Evolutionary conservation across 2,113 vertebrate genomes (phyloP).

Genomic region (Grammomys surdaster): DNA sequence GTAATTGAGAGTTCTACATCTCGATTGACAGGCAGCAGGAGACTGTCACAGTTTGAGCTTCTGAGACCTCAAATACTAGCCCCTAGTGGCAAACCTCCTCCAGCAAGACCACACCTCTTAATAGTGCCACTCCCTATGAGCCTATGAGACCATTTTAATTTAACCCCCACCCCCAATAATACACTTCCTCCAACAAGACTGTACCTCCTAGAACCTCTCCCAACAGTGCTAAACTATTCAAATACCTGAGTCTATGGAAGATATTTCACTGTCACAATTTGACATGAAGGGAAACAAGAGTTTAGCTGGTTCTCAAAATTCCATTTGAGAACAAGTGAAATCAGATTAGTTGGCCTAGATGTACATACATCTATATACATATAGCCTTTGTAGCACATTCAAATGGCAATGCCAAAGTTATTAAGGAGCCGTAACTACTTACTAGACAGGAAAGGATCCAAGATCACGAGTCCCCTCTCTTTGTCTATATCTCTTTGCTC

Average conservation of each 20-base stretch:
- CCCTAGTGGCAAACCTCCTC: not conserved
- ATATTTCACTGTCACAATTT: not conserved
- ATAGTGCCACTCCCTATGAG: not conserved
- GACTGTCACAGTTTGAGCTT: not conserved
- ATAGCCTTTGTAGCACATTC: not conserved
- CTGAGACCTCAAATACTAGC: not conserved
- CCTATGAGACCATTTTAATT: not conserved
- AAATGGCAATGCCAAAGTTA: not conserved
- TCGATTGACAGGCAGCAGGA: not conserved
- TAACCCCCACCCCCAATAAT: not conserved
- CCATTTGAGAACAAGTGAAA: conserved; percentile 56
- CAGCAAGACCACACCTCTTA: not conserved
- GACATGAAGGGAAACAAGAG: conserved; percentile 37
- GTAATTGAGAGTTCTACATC: not conserved
- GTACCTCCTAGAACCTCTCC: not conserved
- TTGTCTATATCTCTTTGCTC: not conserved
- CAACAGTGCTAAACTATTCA: not conserved
- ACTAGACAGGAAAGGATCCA: conserved; percentile 5
- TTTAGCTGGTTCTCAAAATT: conserved; percentile 53
- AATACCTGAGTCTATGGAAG: not conserved
- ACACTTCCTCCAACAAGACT: not conserved
- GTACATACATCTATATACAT: not conserved
- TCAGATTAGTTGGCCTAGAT: conserved; percentile 14
- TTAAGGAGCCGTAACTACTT: conserved; percentile 38
- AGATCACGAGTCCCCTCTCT: not conserved